These are phyloP conservation scores for Cebuella pygmaea DNA, from an alignment of 2,797 vertebrate species.

Conservation along the genomic window DNA sequence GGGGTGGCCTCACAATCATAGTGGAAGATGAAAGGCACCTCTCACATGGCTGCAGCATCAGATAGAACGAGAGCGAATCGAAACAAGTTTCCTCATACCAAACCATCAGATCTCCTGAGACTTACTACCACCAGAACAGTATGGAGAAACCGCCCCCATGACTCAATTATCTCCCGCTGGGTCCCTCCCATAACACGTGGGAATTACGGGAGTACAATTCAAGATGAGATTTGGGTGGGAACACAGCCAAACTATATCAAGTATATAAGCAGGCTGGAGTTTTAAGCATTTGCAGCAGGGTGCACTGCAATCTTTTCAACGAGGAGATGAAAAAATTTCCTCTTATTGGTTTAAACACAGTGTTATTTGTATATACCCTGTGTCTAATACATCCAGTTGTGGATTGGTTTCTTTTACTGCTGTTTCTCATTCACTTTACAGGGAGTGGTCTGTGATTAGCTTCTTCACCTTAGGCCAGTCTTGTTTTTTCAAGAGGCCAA, in stretches of 20 bases:
- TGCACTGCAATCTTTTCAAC: background rate
- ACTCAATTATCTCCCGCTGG: background rate
- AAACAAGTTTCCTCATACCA: fast-evolving
- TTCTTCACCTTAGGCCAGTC: background rate
- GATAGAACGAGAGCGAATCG: background rate
- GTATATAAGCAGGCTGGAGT: background rate
- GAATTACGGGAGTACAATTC: background rate
- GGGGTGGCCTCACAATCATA: background rate
- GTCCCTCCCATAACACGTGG: background rate
- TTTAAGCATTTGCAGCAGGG: background rate
- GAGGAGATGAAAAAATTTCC: background rate
- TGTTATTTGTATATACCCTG: background rate
- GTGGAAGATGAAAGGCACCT: background rate
- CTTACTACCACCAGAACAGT: background rate
- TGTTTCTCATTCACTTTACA: background rate
- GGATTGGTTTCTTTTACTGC: background rate
- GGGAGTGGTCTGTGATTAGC: background rate
- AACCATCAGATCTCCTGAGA: background rate
- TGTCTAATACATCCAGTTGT: background rate
- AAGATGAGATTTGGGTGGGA: background rate
- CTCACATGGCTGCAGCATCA: background rate
- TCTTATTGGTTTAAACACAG: background rate
- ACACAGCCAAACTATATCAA: background rate
- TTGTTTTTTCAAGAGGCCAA: background rate
- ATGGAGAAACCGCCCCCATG: background rate